Evolutionary conservation across 2,888 invertebrate species (phyloP).

Genomic region (Thyatira batis): DNA sequence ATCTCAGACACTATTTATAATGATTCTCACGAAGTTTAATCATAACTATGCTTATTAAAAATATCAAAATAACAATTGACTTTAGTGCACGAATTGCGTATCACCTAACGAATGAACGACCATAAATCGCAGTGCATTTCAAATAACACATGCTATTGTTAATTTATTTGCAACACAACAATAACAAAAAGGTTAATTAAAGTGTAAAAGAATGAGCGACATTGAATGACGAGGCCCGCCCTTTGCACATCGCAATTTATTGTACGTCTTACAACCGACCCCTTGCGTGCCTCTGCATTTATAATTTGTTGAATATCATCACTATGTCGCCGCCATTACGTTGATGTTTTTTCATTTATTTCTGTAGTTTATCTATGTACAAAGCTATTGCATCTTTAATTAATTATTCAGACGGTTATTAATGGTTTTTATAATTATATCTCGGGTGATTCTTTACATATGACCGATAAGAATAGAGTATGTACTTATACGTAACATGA

Average conservation of each 20-base stretch:
- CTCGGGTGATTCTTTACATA: no score
- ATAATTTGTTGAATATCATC: slow-evolving; percentile 31
- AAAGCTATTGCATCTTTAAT: neutral
- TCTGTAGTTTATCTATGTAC: neutral
- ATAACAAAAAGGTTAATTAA: slow-evolving; percentile 70
- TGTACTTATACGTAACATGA: no score
- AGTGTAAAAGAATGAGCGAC: slow-evolving; percentile 55
- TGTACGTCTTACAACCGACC: slow-evolving; percentile 50
- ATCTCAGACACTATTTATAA: no score
- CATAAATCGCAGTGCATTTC: neutral
- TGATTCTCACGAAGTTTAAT: no score
- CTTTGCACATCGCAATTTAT: slow-evolving; percentile 68
- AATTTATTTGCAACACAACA: slow-evolving; percentile 22
- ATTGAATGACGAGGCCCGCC: slow-evolving; percentile 71
- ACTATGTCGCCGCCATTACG: slow-evolving; percentile 20
- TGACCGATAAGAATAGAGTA: no score
- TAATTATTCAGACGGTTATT: neutral
- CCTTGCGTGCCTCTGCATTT: slow-evolving; percentile 62
- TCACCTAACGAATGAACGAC: neutral
- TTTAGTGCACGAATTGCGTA: neutral
- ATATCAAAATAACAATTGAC: neutral
- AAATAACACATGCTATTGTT: slow-evolving; percentile 21
- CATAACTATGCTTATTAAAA: no score
- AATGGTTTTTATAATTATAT: neutral
- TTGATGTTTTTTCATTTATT: slow-evolving; percentile 6